A percentile compares a stretch with the other conserved stretches of the same genome.
Conservation (phyloP, 2,113 vertebrate genomes). For the Neolamprologus hecqui region DNA sequence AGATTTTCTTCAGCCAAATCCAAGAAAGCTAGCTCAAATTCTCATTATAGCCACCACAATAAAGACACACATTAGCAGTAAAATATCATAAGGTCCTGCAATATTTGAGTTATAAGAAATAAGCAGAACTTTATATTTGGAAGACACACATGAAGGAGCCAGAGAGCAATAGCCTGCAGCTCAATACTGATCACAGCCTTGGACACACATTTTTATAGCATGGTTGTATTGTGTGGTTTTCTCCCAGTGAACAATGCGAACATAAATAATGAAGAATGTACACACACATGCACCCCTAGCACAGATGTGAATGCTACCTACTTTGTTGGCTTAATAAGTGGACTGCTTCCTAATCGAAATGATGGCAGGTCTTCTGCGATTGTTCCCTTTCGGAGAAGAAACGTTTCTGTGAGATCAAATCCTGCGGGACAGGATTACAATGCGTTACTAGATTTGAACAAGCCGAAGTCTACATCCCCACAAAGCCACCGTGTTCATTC, state of each 20-base stretch:
- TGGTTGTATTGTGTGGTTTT: neutral
- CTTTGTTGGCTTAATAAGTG: constrained; percentile 84
- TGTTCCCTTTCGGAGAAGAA: constrained; percentile 80
- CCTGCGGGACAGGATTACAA: constrained; percentile 69
- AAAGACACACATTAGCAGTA: neutral
- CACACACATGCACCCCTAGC: neutral
- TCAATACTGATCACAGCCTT: neutral
- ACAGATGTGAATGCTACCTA: constrained; percentile 58
- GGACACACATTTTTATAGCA: neutral
- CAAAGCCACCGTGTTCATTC: neutral
- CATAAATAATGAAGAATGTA: neutral
- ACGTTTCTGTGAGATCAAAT: constrained; percentile 87
- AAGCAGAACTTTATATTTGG: neutral
- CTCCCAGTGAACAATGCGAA: neutral
- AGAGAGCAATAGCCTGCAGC: neutral
- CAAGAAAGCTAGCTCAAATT: constrained; percentile 7
- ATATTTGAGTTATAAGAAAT: neutral
- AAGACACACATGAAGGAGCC: neutral
- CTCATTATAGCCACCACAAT: constrained; percentile 1
- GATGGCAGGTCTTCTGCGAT: constrained; percentile 77
- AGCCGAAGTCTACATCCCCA: neutral
- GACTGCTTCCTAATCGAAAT: constrained; percentile 83
- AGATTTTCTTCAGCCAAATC: neutral
- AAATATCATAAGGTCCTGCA: neutral
- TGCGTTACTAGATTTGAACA: neutral